These are phyloP conservation scores for Tetragonula clypearis DNA, from an alignment of 1,140 invertebrate genomes.

Conservation along the genomic window DNA sequence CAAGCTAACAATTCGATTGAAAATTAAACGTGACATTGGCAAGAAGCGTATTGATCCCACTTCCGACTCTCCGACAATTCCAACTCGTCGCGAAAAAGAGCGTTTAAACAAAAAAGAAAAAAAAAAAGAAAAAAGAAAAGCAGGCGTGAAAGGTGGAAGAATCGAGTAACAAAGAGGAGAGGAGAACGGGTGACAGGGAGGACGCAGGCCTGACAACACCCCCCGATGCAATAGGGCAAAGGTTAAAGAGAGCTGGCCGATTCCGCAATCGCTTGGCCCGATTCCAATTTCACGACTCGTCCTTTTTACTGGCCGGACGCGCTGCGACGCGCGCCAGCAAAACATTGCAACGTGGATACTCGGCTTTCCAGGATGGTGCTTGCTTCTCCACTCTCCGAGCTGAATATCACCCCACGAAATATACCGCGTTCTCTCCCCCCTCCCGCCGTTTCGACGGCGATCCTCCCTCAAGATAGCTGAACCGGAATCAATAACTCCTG, in stretches of 20 bases:
- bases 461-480: conserved; percentile 23
- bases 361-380: background rate
- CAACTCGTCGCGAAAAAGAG: too few relatives aligned
- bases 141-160: background rate
- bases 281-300: conserved; percentile 71
- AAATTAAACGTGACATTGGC: too few relatives aligned
- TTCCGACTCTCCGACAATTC: too few relatives aligned
- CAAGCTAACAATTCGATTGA: too few relatives aligned
- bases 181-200: conserved; percentile 13
- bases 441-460: background rate
- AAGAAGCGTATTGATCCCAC: too few relatives aligned
- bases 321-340: conserved; percentile 72
- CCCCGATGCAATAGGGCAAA: conserved; percentile 15
- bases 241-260: conserved; percentile 62
- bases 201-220: background rate
- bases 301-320: conserved; percentile 72
- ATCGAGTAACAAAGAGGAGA: background rate
- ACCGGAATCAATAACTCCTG: conserved; percentile 29
- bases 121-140: background rate
- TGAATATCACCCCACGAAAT: background rate
- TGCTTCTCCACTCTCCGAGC: too few relatives aligned
- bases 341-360: conserved; percentile 65
- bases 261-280: conserved; percentile 76
- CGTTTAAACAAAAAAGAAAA: background rate
- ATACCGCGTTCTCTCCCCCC: background rate